Conservation (phyloP, 2,113 vertebrate species). For the Oncorhynchus clarkii region DNA sequence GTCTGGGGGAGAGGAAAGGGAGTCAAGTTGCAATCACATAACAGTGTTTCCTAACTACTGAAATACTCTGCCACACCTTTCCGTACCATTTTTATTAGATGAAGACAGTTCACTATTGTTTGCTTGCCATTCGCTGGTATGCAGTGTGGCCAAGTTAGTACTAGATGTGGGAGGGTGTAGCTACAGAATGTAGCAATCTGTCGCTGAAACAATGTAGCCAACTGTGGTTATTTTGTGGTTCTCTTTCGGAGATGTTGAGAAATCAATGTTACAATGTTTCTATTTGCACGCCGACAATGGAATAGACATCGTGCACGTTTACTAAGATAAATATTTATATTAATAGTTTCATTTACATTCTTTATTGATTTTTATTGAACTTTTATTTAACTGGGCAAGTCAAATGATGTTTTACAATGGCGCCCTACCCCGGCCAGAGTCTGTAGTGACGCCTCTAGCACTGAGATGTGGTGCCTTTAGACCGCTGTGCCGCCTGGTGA, state of each 20-base stretch:
- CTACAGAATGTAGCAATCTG: background rate
- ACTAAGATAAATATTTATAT: background rate
- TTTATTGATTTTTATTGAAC: too few species aligned
- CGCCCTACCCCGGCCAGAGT: too few species aligned
- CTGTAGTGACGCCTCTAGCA: too few species aligned
- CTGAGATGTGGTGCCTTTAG: too few species aligned
- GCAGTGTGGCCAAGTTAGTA: slow-evolving; percentile 1
- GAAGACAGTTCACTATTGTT: background rate
- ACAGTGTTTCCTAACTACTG: background rate
- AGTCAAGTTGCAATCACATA: slow-evolving; percentile 56
- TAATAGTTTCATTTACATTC: background rate
- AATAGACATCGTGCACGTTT: too few species aligned
- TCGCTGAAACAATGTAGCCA: background rate
- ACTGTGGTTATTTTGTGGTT: background rate
- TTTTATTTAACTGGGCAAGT: too few species aligned
- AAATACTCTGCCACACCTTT: background rate
- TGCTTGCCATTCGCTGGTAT: background rate
- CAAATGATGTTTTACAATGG: too few species aligned
- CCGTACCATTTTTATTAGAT: background rate
- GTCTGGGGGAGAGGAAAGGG: slow-evolving; percentile 21
- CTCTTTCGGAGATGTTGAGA: background rate
- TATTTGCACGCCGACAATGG: too few species aligned
- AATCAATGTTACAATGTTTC: background rate
- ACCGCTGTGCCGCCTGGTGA: too few species aligned
- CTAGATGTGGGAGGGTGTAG: too few species aligned